Evolutionary conservation across 2,888 invertebrate species (phyloP), one percentile per base, ranked within the genome.

Genomic region (Isoperla grammatica): DNA sequence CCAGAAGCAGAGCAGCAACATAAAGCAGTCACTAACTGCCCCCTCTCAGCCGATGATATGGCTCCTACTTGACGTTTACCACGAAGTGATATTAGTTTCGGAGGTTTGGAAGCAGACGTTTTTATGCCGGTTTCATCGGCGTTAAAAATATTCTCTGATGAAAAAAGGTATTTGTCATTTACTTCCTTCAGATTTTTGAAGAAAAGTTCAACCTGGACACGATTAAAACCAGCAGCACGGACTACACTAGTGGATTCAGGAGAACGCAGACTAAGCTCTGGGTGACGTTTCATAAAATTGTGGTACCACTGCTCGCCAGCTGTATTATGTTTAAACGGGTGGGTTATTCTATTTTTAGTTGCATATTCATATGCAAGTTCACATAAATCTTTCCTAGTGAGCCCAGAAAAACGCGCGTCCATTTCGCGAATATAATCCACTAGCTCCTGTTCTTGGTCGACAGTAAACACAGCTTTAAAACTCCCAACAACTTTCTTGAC

Each of bases 191-290:
- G 43, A 45, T 62, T 60, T n/a, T 53, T 43, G 55, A 56, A 77
- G 42, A 79, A 79, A 0, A 81, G 79, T 61, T 79, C 74, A 50
- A 81, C 73, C 59, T 67, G 69, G 6, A 43, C 54, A 53, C 59
- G 45, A 58, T 71, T 71, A 60, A 71, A 71, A 48, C 63, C 62
- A 6, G 67, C 65, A 1, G 65, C 66, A 57, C 69, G 54, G n/a
- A 68, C 65, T 17, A 69, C 59, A 46, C 69, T 71, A 1, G 69
- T 71, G 5, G 68, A 64, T 64, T 69, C 65, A 11, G 69, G 69
- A 29, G 43, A 65, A 23, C 70, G 45, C 13, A 71, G 56, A 12
- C 66, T 66, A 13, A 72, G 46, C 23, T 49, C 53, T 6, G 64
- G 60, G 45, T 71, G 65, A 13, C 71, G 50, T 57, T 67, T 68